A percentile compares a stretch with the other conserved stretches of the same genome.
Evolutionary conservation across 2,113 vertebrate genomes (phyloP).

Genomic region (Emydocephalus ijimae): DNA sequence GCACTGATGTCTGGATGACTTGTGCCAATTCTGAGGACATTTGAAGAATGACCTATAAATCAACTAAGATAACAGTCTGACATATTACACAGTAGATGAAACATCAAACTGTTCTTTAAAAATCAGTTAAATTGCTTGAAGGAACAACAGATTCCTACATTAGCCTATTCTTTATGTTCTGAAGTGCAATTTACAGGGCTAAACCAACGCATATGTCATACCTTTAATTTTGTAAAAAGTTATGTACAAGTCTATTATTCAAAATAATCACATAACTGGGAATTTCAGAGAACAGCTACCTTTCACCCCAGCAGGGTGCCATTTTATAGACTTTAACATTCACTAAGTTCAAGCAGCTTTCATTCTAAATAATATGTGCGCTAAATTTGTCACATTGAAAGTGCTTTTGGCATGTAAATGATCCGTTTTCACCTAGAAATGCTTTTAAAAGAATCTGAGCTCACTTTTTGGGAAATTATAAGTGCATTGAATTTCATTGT

Average conservation of each 20-base stretch:
- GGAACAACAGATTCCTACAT: conserved; percentile 75
- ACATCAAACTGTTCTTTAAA: conserved; percentile 73
- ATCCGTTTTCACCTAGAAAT: conserved; percentile 86
- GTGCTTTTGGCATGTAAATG: conserved; percentile 88
- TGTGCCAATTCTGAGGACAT: conserved; percentile 10
- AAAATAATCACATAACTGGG: conserved; percentile 94
- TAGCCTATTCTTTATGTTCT: conserved; percentile 72
- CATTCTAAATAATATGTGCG: conserved; percentile 90
- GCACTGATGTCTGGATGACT: background rate
- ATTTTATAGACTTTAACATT: conserved; percentile 95
- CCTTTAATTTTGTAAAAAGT: conserved; percentile 85
- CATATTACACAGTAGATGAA: conserved; percentile 70
- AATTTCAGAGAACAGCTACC: conserved; percentile 88
- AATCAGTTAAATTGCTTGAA: conserved; percentile 71
- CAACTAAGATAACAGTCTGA: conserved; percentile 71
- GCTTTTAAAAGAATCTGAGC: conserved; percentile 78
- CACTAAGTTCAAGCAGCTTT: conserved; percentile 87
- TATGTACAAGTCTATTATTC: conserved; percentile 97
- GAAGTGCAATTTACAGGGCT: conserved; percentile 75
- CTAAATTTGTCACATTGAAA: conserved; percentile 95
- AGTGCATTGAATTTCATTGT: conserved; percentile 84
- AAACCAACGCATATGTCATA: conserved; percentile 81
- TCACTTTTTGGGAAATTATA: conserved; percentile 79
- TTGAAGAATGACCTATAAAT: conserved; percentile 15
- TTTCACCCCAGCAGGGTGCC: conserved; percentile 92